Evolutionary conservation across 2,797 vertebrate species (phyloP).

Genomic region (Acanthurus tractus): DNA sequence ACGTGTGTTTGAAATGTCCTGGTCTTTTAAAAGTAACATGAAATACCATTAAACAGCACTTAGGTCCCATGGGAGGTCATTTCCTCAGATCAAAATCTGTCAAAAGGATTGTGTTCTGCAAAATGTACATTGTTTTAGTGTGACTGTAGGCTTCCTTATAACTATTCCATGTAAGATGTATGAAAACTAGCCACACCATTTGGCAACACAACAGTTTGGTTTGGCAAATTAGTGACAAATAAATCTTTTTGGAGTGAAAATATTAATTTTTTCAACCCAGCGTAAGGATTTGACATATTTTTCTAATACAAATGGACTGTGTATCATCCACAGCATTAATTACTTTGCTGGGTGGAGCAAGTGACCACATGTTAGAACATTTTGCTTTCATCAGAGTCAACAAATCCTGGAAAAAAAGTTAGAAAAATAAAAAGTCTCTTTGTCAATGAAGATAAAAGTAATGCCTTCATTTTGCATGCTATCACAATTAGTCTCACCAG

Average conservation of each 20-base stretch:
- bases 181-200: background rate
- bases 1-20: slow-evolving; percentile 1
- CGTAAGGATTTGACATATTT: background rate
- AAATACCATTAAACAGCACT: no score
- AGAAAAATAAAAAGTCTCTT: slow-evolving; percentile 81
- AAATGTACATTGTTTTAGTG: slow-evolving; percentile 9
- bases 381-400: slow-evolving; percentile 67
- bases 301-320: background rate
- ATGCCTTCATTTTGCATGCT: slow-evolving; percentile 83
- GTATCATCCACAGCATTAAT: slow-evolving; percentile 22
- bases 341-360: slow-evolving; percentile 33
- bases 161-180: background rate
- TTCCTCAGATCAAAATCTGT: slow-evolving; percentile 10
- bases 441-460: slow-evolving; percentile 85
- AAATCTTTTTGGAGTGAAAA: no score
- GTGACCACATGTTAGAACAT: slow-evolving; percentile 47
- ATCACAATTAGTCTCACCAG: slow-evolving; percentile 84
- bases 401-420: slow-evolving; percentile 53
- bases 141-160: background rate
- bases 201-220: background rate
- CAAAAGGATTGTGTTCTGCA: background rate
- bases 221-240: background rate
- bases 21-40: background rate
- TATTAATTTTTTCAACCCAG: background rate
- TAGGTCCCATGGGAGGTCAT: background rate